Percentiles rank a stretch among this genome's conserved stretches.
Evolutionary conservation across 2,113 vertebrate genomes (phyloP).

Genomic region (Cygnus buccinator): DNA sequence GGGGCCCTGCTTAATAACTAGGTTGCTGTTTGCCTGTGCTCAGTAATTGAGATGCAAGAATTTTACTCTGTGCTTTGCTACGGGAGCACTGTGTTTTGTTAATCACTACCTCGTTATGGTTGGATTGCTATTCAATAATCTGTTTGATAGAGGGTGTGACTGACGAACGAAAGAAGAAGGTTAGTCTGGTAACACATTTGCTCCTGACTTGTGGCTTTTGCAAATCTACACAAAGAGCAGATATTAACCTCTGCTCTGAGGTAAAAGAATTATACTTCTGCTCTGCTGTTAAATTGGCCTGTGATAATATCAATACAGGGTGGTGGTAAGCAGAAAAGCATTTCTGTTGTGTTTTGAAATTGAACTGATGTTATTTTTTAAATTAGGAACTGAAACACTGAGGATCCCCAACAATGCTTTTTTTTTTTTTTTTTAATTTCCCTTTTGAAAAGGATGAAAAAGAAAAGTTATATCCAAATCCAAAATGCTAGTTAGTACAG

Average conservation of each 20-base stretch:
- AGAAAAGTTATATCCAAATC: neutral
- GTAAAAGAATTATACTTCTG: neutral
- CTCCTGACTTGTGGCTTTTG: neutral
- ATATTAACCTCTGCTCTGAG: neutral
- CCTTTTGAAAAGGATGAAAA: neutral
- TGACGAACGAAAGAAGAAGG: neutral
- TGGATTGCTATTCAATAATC: constrained; percentile 1
- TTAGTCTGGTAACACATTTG: neutral
- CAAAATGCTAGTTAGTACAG: neutral
- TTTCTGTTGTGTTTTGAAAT: neutral
- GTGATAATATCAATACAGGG: neutral
- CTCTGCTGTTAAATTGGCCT: neutral
- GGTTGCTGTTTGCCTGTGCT: neutral
- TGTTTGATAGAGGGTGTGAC: neutral
- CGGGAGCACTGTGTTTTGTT: neutral
- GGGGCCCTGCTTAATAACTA: neutral
- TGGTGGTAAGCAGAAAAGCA: neutral
- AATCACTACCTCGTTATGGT: constrained; percentile 8
- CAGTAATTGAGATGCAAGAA: neutral
- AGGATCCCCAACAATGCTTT: neutral
- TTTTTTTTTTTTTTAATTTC: neutral
- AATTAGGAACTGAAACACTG: neutral
- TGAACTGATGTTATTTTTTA: neutral
- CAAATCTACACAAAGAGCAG: neutral
- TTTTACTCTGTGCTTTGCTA: neutral